Evolutionary conservation across 2,888 invertebrate species (phyloP).

Genomic region (Idaea biselata): DNA sequence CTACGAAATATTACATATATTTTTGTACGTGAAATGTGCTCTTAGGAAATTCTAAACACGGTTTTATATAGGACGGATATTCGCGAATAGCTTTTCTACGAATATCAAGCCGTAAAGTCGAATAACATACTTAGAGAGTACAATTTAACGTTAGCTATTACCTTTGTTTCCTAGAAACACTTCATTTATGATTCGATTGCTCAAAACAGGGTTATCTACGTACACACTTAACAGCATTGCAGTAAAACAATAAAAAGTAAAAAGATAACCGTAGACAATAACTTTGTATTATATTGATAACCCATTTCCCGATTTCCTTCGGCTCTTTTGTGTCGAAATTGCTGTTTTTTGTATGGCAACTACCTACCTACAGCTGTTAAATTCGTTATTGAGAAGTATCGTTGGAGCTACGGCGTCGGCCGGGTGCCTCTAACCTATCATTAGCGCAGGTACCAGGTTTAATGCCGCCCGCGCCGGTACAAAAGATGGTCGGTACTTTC

Average conservation of each 20-base stretch:
- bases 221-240: slow-evolving; percentile 8
- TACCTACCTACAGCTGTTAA: slow-evolving; percentile 44
- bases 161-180: background rate
- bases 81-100: slow-evolving; percentile 16
- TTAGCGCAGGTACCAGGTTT: slow-evolving; percentile 63
- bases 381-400: slow-evolving; percentile 61
- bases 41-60: background rate
- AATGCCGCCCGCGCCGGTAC: slow-evolving; percentile 31
- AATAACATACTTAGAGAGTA: slow-evolving; percentile 11
- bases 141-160: background rate
- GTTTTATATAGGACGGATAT: slow-evolving; percentile 13
- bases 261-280: slow-evolving; percentile 35
- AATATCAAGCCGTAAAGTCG: slow-evolving; percentile 8
- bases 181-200: slow-evolving; percentile 20
- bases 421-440: slow-evolving; percentile 54
- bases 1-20: slow-evolving; percentile 20
- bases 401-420: slow-evolving; percentile 23
- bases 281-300: slow-evolving; percentile 38
- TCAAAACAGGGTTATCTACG: slow-evolving; percentile 22
- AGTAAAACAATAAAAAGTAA: slow-evolving; percentile 50
- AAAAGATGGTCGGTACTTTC: slow-evolving; percentile 48
- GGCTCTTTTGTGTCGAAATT: slow-evolving; percentile 49
- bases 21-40: background rate
- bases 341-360: slow-evolving; percentile 29
- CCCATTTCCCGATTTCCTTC: slow-evolving; percentile 50